Evolutionary conservation across 2,113 vertebrate species (phyloP), one percentile per base, ranked within the genome.

Genomic region (Elephas maximus): DNA sequence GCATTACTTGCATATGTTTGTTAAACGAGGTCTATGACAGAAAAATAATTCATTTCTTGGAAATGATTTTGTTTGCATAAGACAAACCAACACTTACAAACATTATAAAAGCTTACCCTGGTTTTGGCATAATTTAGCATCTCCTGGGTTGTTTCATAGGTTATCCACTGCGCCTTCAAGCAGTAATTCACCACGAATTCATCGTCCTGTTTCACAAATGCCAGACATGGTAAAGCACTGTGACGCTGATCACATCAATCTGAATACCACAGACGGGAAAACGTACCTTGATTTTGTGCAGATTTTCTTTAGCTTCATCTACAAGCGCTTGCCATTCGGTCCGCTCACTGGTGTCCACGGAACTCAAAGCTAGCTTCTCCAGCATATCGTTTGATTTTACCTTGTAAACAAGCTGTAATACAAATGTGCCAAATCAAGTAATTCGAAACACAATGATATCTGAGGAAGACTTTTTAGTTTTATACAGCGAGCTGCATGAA

Each of bases 101-200:
- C 0, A 4, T 60, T 48, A 92, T 28, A 15, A 37, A 48, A 53
- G 53, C 98, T 97, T 98, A 99, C 99, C 97, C 98, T 98, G 95
- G 62, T 94, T 98, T 98, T 99, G 21, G 99, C 99, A 0, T 99
- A 99, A 97, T 98, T 99, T 26, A 99, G 73, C 99, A 99, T 99
- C 97, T 99, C 99, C 91, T 99, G 99, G 5, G 99, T 98, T 0
- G 99, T 99, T 97, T 99, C 99, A 69, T 99, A 99, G 3, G 99
- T 99, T 0, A 99, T 99, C 99, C 99, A 99, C 0, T 99, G 99
- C 67, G 99, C 99, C 77, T 98, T 99, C 15, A 99, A 98, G 97
- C 99, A 99, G 96, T 99, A 99, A 96, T 99, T 98, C 94, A 99
- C 99, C 97, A 99, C 99, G 98, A 99, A 99, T 12, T 99, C 99